Evolutionary conservation across 2,113 vertebrate genomes (phyloP).

Genomic region (Tachysurus fulvidraco): DNA sequence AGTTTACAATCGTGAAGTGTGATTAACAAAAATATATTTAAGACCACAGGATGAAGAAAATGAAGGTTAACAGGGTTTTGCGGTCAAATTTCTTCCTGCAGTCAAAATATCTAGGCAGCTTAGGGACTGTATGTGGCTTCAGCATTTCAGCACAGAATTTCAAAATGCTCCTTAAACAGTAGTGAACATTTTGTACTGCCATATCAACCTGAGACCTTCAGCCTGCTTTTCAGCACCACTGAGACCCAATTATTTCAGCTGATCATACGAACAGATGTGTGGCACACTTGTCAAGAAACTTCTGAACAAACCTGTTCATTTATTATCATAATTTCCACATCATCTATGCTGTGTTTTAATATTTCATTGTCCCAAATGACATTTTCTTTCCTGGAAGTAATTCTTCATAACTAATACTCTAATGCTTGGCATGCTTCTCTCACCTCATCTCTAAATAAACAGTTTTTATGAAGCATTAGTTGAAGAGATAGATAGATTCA

Average conservation of each 20-base stretch:
- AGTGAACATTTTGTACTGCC: constrained; percentile 1
- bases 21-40: constrained; percentile 45
- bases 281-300: constrained; percentile 20
- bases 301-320: not conserved
- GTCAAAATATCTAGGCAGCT: constrained; percentile 32
- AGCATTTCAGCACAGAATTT: not conserved
- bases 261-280: constrained; percentile 13
- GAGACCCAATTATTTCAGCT: constrained; percentile 23
- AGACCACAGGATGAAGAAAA: constrained; percentile 25
- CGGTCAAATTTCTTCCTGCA: constrained; percentile 33
- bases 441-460: no score
- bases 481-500: not conserved
- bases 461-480: no score
- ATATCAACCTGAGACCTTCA: constrained; percentile 1
- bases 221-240: not conserved
- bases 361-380: constrained; percentile 17
- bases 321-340: not conserved
- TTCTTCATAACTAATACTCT: not conserved
- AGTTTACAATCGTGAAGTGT: constrained; percentile 15
- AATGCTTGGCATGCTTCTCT: not conserved
- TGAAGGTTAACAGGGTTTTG: constrained; percentile 5
- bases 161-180: not conserved
- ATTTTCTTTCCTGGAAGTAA: not conserved
- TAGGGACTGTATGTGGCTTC: constrained; percentile 1
- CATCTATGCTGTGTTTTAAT: constrained; percentile 5